Conservation (phyloP, 2,888 invertebrate genomes). For the Stenodema calcarata region DNA sequence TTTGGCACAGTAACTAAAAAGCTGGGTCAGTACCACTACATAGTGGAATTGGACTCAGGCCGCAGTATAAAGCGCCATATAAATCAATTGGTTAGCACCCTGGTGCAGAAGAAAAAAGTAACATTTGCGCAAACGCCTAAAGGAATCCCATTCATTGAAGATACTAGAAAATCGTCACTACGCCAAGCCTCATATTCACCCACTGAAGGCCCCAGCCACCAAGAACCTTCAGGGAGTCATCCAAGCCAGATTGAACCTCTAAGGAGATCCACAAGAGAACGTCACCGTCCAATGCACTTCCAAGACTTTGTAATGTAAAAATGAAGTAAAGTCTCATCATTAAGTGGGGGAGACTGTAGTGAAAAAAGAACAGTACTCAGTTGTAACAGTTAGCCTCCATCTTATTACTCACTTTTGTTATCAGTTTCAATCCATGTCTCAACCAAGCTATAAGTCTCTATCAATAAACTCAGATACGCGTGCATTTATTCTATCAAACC, state of each 20-base stretch:
- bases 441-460: background rate
- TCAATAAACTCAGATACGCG: background rate
- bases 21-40: conserved; percentile 14
- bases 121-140: background rate
- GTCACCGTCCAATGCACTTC: background rate
- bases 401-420: background rate
- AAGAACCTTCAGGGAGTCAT: background rate
- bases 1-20: background rate
- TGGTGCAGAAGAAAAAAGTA: background rate
- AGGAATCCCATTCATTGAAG: background rate
- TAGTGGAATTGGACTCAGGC: conserved; percentile 10
- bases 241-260: background rate
- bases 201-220: background rate
- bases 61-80: conserved; percentile 21
- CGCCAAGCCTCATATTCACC: background rate
- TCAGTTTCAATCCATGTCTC: background rate
- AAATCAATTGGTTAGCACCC: background rate
- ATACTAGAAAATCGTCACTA: background rate
- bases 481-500: background rate
- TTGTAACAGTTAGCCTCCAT: background rate
- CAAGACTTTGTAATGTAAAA: background rate
- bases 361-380: background rate
- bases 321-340: background rate
- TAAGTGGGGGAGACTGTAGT: conserved; percentile 18
- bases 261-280: background rate